Conservation (phyloP, 2,888 invertebrate genomes). For the Rosalia funebris region DNA sequence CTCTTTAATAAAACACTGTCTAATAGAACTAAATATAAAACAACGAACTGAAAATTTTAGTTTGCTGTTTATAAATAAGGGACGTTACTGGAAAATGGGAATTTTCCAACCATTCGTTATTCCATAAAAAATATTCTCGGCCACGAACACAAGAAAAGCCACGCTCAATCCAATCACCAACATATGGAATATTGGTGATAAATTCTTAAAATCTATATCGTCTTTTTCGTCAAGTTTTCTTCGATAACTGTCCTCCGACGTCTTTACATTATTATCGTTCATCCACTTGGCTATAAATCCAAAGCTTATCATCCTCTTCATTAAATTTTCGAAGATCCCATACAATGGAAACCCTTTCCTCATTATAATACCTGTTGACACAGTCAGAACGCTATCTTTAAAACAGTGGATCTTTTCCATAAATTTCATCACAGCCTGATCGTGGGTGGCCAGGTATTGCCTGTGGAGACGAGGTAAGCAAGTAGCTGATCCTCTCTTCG, state of each 20-base stretch:
- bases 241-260: neutral
- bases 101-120: no score
- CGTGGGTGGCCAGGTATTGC: constrained; percentile 49
- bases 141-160: neutral
- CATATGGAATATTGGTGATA: neutral
- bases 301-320: constrained; percentile 51
- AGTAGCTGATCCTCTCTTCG: constrained; percentile 45
- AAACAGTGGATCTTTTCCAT: constrained; percentile 48
- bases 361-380: constrained; percentile 57
- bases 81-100: no score
- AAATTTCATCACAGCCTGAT: constrained; percentile 45
- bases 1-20: no score
- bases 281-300: constrained; percentile 37
- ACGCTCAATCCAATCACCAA: neutral
- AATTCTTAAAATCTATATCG: neutral
- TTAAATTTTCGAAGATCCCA: constrained; percentile 47
- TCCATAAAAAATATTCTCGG: no score
- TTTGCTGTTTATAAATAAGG: no score
- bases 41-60: no score
- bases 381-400: constrained; percentile 51
- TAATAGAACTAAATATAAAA: no score
- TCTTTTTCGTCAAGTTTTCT: no score
- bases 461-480: constrained; percentile 51
- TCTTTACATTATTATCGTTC: no score
- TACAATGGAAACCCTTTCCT: constrained; percentile 57